These are phyloP conservation scores for Rhegmatorhina hoffmannsi DNA, from an alignment of 2,113 vertebrate species.

Conservation along the genomic window DNA sequence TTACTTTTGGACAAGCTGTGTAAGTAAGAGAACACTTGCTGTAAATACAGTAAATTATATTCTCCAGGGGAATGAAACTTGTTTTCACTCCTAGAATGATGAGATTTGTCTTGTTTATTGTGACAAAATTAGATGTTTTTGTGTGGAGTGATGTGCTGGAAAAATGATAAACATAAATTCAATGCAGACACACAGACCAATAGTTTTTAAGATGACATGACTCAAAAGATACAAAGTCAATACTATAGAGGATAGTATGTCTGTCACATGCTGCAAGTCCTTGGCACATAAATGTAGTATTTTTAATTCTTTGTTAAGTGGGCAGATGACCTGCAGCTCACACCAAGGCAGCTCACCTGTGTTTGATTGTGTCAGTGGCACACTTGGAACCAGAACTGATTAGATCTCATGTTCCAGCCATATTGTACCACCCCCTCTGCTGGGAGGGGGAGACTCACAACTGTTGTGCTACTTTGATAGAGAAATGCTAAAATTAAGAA, in stretches of 20 bases:
- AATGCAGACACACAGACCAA: neutral
- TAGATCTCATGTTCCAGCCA: accelerated
- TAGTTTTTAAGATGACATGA: neutral
- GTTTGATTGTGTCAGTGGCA: neutral
- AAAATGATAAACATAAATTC: neutral
- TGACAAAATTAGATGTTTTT: neutral
- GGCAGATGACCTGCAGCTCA: neutral
- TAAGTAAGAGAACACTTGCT: neutral
- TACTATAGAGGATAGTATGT: neutral
- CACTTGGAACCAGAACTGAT: neutral
- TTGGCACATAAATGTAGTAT: neutral
- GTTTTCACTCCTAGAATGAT: neutral
- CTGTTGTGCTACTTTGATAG: neutral
- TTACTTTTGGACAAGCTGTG: neutral
- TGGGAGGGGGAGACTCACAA: neutral
- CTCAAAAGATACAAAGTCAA: neutral
- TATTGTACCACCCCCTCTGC: neutral
- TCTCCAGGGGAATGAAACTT: neutral
- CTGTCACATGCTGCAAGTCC: neutral
- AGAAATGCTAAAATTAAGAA: neutral
- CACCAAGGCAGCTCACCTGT: neutral
- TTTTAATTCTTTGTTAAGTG: neutral
- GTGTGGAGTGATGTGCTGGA: neutral
- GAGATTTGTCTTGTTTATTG: neutral
- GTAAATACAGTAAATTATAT: neutral